phyloP scores from a whole-genome alignment of 2,888 invertebrate genomes.

The Drosophila demipolita region DNA sequence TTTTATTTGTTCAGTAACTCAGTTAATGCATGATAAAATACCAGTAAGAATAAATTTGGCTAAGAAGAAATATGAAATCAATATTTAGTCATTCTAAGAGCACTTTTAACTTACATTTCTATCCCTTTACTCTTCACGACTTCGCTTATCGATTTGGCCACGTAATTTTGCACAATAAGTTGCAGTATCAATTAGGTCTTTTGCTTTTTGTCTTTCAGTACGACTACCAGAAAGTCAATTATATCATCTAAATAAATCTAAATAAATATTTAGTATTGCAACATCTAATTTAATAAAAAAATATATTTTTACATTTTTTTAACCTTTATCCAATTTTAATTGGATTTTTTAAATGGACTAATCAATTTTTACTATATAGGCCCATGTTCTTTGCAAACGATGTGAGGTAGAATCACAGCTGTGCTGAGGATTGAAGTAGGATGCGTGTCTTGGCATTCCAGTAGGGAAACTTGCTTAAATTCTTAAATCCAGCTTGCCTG shows the following conservation, averaged over 20 bases:
- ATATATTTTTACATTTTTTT: background rate
- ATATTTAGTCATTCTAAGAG: background rate
- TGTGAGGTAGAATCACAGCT: conserved; percentile 83
- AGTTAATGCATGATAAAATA: background rate
- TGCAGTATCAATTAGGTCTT: too few relatives aligned
- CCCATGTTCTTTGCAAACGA: conserved; percentile 99
- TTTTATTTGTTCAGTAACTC: background rate
- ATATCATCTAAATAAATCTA: conserved; percentile 90
- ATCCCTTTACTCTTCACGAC: background rate
- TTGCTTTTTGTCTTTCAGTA: conserved; percentile 87
- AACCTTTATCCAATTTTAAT: background rate
- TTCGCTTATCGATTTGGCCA: conserved; percentile 87
- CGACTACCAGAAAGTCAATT: conserved; percentile 93
- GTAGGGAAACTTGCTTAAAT: conserved; percentile 93
- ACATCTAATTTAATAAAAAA: background rate
- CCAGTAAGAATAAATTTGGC: background rate
- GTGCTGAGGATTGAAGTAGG: conserved; percentile 84
- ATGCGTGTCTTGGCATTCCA: conserved; percentile 88
- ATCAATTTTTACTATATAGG: conserved; percentile 92
- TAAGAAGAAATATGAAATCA: background rate
- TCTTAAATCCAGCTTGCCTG: conserved; percentile 91
- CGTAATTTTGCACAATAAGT: conserved; percentile 3
- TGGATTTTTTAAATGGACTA: background rate
- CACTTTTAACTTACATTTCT: background rate
- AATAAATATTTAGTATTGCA: background rate